These are phyloP conservation scores for Epinephelus cyanopodus DNA, from an alignment of 2,113 vertebrate species.

Conservation along the genomic window DNA sequence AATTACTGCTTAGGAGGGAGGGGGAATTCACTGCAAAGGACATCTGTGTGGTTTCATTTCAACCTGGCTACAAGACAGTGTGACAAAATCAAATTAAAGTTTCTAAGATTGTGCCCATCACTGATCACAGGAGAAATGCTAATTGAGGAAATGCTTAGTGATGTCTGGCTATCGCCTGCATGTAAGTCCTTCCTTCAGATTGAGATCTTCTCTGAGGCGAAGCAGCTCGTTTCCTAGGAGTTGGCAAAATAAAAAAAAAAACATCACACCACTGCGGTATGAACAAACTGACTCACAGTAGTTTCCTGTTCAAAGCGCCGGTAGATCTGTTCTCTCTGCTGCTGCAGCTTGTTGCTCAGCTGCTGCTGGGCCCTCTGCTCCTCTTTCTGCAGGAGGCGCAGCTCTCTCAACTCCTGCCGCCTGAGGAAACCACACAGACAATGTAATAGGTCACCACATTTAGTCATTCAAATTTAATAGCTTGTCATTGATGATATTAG, in stretches of 20 bases:
- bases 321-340: constrained; percentile 96
- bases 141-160: not conserved
- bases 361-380: constrained; percentile 97
- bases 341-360: constrained; percentile 95
- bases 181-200: not conserved
- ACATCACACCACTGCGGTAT: not conserved
- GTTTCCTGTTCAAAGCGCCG: constrained; percentile 98
- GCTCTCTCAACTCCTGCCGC: constrained; percentile 95
- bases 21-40: not conserved
- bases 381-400: constrained; percentile 96
- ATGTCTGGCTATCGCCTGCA: not conserved
- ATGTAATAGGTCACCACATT: not conserved
- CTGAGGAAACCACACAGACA: constrained; percentile 78
- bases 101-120: not conserved
- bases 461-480: not conserved
- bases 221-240: constrained; percentile 3
- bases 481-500: not conserved
- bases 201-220: constrained; percentile 18
- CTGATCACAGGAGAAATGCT: not conserved
- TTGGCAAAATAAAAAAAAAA: not conserved
- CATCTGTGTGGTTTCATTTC: not conserved
- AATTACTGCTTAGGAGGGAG: not conserved
- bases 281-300: constrained; percentile 85
- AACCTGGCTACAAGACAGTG: not conserved
- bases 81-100: not conserved